Evolutionary conservation across 2,888 invertebrate species (phyloP).

Genomic region (Meloe dianella): DNA sequence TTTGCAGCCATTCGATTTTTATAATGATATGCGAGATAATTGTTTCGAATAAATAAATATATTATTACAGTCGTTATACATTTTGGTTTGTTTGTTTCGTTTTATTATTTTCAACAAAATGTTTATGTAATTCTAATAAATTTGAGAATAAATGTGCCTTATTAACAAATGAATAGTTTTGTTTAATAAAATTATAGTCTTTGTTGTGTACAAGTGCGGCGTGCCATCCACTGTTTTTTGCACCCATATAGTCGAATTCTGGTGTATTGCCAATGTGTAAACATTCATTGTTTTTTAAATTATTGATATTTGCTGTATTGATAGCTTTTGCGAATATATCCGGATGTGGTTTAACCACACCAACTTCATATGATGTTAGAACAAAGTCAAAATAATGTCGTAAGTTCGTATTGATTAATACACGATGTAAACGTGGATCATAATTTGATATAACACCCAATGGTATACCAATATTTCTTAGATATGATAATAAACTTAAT

Average conservation of each 20-base stretch:
- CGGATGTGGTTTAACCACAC: slow-evolving; percentile 76
- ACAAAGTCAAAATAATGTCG: slow-evolving; percentile 79
- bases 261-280: slow-evolving; percentile 85
- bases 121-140: slow-evolving; percentile 62
- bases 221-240: slow-evolving; percentile 78
- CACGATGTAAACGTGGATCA: slow-evolving; percentile 77
- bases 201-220: slow-evolving; percentile 63
- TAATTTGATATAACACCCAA: slow-evolving; percentile 88
- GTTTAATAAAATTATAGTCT: slow-evolving; percentile 50
- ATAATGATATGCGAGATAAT: no score
- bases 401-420: slow-evolving; percentile 72
- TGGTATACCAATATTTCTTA: slow-evolving; percentile 60
- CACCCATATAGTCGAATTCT: slow-evolving; percentile 78
- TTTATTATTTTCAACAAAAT: slow-evolving; percentile 45
- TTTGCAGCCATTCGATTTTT: no score
- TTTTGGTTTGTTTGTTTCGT: slow-evolving; percentile 33
- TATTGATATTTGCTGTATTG: slow-evolving; percentile 56
- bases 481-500: slow-evolving; percentile 67
- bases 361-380: slow-evolving; percentile 76
- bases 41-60: background rate
- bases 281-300: slow-evolving; percentile 67
- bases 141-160: slow-evolving; percentile 59
- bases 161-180: slow-evolving; percentile 59
- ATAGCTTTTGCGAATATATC: slow-evolving; percentile 74
- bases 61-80: background rate